Conservation (phyloP, 2,888 invertebrate species). For the Pristionchus entomophagus region DNA sequence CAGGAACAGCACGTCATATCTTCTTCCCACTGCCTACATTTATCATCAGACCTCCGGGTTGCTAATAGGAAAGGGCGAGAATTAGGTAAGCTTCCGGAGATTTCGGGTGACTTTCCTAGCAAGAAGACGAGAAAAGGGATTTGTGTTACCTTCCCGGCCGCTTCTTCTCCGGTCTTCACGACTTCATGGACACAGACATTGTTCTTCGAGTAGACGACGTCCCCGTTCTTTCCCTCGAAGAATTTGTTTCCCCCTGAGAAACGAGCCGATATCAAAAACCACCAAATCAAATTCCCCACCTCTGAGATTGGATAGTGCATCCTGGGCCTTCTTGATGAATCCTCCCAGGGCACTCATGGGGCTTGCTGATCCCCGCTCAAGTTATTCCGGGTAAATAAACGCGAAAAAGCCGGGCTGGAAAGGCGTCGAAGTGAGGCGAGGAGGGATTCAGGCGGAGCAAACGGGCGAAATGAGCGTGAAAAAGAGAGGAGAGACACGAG, state of each 20-base stretch:
- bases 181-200: conserved; percentile 95
- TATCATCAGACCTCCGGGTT: conserved; percentile 24
- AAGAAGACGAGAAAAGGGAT: neutral
- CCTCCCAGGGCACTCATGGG: conserved; percentile 53
- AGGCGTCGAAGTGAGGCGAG: conserved; percentile 5
- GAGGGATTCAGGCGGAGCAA: neutral
- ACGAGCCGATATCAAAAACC: neutral
- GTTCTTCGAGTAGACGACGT: conserved; percentile 84
- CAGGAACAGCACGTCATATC: neutral
- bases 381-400: conserved; percentile 55
- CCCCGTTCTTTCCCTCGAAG: conserved; percentile 78
- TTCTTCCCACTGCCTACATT: conserved; percentile 24
- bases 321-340: conserved; percentile 71
- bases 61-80: neutral
- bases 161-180: neutral
- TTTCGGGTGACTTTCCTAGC: neutral
- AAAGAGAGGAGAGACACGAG: conserved; percentile 13
- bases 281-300: neutral
- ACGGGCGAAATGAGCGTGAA: neutral
- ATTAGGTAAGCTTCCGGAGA: neutral
- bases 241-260: conserved; percentile 67
- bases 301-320: conserved; percentile 67
- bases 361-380: conserved; percentile 45
- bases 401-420: neutral
- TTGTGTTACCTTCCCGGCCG: neutral